Percentiles rank a stretch among this genome's conserved stretches.
phyloP scores from a whole-genome alignment of 2,888 invertebrate genomes.

The Melanargia galathea region DNA sequence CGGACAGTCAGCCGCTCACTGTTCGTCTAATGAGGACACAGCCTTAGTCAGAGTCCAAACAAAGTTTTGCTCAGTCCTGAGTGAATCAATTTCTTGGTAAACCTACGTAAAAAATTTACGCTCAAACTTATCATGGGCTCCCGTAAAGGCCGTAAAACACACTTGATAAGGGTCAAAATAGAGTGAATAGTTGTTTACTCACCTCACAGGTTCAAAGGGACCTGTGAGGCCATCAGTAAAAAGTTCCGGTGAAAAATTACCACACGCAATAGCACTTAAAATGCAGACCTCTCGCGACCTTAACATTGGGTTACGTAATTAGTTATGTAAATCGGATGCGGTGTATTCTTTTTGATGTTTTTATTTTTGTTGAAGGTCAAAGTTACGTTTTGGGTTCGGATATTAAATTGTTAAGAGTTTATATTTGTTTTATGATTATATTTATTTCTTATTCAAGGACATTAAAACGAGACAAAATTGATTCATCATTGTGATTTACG shows the following conservation, averaged over 20 bases:
- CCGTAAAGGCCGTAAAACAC: neutral
- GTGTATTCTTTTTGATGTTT: conserved; percentile 21
- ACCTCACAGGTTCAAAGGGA: conserved; percentile 6
- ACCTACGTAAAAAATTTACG: neutral
- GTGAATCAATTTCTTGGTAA: neutral
- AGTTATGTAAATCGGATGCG: conserved; percentile 37
- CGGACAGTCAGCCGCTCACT: no score
- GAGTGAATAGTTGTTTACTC: neutral
- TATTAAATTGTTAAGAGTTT: neutral
- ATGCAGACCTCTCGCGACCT: conserved; percentile 38
- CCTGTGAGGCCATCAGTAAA: conserved; percentile 17
- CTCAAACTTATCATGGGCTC: neutral
- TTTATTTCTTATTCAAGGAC: no score
- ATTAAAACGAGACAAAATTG: neutral
- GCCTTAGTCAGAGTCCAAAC: no score
- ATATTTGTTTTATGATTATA: neutral
- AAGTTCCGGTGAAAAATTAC: conserved; percentile 40
- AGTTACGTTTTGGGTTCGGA: neutral
- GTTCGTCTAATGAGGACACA: no score
- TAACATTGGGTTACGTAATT: conserved; percentile 38
- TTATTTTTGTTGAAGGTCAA: conserved; percentile 16
- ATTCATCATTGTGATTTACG: neutral
- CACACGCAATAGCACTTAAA: conserved; percentile 39
- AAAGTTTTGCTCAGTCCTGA: neutral
- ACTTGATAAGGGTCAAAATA: neutral